These are phyloP conservation scores for Cygnus atratus DNA, from an alignment of 2,113 vertebrate genomes.

Conservation along the genomic window DNA sequence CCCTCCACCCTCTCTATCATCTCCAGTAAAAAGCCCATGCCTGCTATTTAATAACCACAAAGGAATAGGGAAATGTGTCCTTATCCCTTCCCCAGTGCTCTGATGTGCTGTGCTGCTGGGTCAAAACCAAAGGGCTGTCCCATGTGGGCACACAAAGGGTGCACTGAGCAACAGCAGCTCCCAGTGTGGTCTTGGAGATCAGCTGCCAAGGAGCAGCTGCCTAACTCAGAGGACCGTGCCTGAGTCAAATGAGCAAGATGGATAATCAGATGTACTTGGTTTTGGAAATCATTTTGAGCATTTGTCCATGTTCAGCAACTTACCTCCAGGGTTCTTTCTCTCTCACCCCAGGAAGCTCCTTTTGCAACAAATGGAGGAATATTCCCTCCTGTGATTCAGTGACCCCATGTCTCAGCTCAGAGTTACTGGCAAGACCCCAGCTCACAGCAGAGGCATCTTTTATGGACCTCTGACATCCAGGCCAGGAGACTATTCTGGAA, in stretches of 20 bases:
- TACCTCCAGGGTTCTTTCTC: background rate
- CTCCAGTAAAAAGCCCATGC: background rate
- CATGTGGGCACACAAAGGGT: fast-evolving
- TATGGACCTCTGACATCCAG: background rate
- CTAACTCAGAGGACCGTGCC: background rate
- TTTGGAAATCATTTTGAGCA: background rate
- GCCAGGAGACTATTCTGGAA: background rate
- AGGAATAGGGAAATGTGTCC: background rate
- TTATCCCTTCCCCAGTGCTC: background rate
- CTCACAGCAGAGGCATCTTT: background rate
- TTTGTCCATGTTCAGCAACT: background rate
- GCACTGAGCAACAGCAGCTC: background rate
- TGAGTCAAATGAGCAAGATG: background rate
- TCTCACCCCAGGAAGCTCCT: background rate
- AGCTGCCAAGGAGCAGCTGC: background rate
- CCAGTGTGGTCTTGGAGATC: background rate
- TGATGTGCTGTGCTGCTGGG: background rate
- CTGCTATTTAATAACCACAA: background rate
- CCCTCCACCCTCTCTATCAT: background rate
- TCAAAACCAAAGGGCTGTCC: background rate
- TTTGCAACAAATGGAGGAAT: background rate
- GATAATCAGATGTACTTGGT: background rate
- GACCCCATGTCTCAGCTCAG: background rate
- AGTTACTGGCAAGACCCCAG: background rate
- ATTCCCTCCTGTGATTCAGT: background rate